These are phyloP conservation scores for Struthidea cinerea DNA, from an alignment of 2,113 vertebrate species.

Conservation along the genomic window DNA sequence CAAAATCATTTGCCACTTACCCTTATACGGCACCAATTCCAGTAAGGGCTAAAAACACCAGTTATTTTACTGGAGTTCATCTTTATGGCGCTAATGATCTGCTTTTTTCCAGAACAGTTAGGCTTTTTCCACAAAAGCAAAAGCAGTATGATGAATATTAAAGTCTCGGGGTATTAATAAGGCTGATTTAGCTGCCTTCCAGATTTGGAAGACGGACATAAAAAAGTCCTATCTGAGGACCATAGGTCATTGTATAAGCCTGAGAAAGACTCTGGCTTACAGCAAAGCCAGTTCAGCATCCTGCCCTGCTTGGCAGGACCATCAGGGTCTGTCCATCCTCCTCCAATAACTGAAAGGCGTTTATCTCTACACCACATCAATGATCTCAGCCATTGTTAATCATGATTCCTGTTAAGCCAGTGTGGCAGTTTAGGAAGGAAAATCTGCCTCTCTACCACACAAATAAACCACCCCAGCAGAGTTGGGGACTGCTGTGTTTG, in stretches of 20 bases:
- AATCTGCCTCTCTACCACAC: fast-evolving
- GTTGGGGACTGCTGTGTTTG: background rate
- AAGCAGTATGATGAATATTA: background rate
- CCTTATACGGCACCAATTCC: background rate
- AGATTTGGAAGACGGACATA: background rate
- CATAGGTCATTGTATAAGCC: background rate
- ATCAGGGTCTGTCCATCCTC: background rate
- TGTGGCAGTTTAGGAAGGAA: background rate
- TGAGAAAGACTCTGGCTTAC: background rate
- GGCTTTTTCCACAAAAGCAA: background rate
- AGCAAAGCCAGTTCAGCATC: background rate
- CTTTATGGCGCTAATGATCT: background rate
- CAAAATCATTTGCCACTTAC: conserved; percentile 2
- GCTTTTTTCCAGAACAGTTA: background rate
- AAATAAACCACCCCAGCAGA: background rate
- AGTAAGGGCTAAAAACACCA: background rate
- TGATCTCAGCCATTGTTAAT: background rate
- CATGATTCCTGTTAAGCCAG: background rate
- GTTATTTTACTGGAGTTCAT: background rate
- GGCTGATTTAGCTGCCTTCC: background rate
- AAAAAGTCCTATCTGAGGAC: background rate
- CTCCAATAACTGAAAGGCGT: background rate
- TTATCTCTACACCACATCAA: background rate
- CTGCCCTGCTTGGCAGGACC: background rate
- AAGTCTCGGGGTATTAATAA: background rate